phyloP scores from a whole-genome alignment of 2,113 vertebrate genomes.

The Rostratula benghalensis region DNA sequence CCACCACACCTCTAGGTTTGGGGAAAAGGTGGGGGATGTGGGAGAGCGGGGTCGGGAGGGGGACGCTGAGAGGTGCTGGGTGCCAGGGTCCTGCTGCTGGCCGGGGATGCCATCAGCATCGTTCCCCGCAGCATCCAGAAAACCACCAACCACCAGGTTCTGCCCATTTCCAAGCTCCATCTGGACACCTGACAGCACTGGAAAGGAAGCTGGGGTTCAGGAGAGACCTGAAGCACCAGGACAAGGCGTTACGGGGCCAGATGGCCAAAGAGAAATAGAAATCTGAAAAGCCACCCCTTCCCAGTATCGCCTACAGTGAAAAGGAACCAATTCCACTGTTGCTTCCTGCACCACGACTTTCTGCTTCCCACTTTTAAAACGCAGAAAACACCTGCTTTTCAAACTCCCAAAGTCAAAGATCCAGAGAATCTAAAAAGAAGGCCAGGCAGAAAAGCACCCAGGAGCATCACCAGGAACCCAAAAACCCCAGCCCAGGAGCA shows the following conservation, averaged over 20 bases:
- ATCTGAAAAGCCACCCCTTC: neutral
- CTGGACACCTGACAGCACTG: accelerated
- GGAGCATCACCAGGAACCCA: accelerated
- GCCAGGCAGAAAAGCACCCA: neutral
- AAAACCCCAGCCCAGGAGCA: neutral
- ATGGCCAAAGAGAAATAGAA: neutral
- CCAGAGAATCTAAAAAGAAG: neutral
- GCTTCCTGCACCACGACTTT: neutral
- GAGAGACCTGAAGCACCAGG: neutral
- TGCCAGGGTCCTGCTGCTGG: neutral
- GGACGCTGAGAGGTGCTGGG: neutral
- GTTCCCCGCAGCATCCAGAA: neutral
- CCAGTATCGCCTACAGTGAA: neutral
- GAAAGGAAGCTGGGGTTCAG: no score
- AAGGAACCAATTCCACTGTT: neutral
- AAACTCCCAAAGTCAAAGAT: neutral
- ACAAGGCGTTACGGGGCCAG: neutral
- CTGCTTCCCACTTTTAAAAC: neutral
- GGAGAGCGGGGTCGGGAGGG: neutral
- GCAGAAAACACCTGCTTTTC: neutral
- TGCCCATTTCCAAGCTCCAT: neutral
- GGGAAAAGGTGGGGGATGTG: accelerated
- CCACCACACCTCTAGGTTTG: accelerated
- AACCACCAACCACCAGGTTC: neutral
- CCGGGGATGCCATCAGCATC: neutral